Evolutionary conservation across 2,113 vertebrate species (phyloP).

Genomic region (Pygoscelis adeliae): DNA sequence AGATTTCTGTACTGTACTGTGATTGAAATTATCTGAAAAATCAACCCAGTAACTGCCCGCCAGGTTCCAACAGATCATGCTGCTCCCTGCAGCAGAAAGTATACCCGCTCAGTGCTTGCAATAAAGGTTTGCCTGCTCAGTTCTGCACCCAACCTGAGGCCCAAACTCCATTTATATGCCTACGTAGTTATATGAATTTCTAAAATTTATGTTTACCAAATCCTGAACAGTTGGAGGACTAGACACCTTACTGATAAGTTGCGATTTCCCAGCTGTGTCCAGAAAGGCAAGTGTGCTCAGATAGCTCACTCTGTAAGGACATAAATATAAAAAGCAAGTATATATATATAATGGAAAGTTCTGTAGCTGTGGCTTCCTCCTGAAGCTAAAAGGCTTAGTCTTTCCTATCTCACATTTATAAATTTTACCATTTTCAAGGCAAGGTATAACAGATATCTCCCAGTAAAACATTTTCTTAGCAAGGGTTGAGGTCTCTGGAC

Average conservation of each 20-base stretch:
- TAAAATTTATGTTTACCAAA: not conserved
- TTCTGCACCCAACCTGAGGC: fast-evolving
- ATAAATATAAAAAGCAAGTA: not conserved
- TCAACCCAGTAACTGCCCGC: not conserved
- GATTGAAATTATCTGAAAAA: not conserved
- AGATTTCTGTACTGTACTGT: not conserved
- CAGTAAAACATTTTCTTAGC: not conserved
- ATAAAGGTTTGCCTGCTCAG: not conserved
- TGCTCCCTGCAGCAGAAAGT: not conserved
- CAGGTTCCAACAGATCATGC: not conserved
- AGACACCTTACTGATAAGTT: not conserved
- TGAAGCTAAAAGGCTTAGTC: not conserved
- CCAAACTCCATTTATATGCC: not conserved
- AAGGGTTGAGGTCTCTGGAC: not conserved
- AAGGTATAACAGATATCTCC: not conserved
- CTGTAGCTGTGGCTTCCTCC: not conserved
- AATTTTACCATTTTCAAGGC: not conserved
- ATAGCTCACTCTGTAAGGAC: not conserved
- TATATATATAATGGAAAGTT: not conserved
- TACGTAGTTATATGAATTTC: not conserved
- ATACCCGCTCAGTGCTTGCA: fast-evolving
- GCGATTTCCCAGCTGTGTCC: not conserved
- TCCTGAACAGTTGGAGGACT: not conserved
- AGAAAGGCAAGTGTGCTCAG: not conserved
- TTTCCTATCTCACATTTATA: not conserved